Evolutionary conservation across 1,140 invertebrate species (phyloP).

Genomic region (Drosophila willistoni): DNA sequence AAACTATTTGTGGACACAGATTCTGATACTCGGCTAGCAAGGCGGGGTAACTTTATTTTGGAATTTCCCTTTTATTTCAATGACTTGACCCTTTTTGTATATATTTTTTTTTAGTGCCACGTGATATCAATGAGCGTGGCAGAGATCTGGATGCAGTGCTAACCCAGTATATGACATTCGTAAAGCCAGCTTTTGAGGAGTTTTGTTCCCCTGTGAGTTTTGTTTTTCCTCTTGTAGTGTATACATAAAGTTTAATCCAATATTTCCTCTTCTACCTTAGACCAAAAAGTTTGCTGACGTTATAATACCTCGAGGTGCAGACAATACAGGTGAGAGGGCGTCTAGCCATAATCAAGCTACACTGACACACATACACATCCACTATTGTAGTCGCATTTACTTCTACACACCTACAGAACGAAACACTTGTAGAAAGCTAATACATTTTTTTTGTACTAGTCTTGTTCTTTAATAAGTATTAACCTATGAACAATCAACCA

Average conservation of each 20-base stretch:
- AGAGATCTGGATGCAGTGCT: conserved; percentile 97
- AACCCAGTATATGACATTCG: conserved; percentile 98
- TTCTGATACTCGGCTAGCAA: conserved; percentile 97
- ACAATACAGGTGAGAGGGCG: conserved; percentile 93
- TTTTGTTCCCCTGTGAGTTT: conserved; percentile 96
- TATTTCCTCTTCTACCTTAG: conserved; percentile 83
- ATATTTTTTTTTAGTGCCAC: conserved; percentile 87
- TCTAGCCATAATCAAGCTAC: conserved; percentile 43
- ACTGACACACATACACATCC: conserved; percentile 22
- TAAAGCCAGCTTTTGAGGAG: conserved; percentile 99
- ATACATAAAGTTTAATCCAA: background rate
- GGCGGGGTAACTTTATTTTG: conserved; percentile 89
- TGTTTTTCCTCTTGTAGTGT: background rate
- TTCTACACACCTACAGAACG: conserved; percentile 1
- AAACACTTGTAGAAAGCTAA: conserved; percentile 52
- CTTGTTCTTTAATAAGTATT: conserved; percentile 28
- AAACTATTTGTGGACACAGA: conserved; percentile 99
- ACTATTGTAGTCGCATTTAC: conserved; percentile 15
- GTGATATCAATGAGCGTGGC: conserved; percentile 97
- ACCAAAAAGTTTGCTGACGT: conserved; percentile 99
- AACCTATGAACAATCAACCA: conserved; percentile 30
- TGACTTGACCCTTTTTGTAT: background rate
- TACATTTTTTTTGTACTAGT: conserved; percentile 46
- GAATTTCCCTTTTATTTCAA: background rate
- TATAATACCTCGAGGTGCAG: conserved; percentile 98